These are phyloP conservation scores for Gryllus longicercus DNA, from an alignment of 2,888 invertebrate genomes.

Conservation along the genomic window DNA sequence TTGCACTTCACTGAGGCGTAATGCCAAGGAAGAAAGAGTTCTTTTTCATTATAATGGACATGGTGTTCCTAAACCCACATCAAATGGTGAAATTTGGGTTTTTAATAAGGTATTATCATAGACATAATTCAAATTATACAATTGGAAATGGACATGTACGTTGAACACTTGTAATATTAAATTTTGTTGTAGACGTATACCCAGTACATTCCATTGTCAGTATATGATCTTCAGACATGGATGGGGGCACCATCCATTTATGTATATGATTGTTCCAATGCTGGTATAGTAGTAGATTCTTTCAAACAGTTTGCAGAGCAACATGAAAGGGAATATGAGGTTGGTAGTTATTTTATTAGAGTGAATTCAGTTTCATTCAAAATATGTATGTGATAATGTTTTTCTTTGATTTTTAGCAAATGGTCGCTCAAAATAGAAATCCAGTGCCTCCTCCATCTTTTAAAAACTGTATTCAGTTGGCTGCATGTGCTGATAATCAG, in stretches of 20 bases:
- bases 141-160: neutral
- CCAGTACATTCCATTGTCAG: constrained; percentile 97
- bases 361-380: neutral
- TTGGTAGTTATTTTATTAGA: constrained; percentile 41
- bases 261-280: constrained; percentile 98
- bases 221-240: constrained; percentile 98
- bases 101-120: constrained; percentile 78
- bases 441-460: constrained; percentile 57
- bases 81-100: constrained; percentile 99
- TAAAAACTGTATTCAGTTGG: constrained; percentile 92
- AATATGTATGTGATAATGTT: constrained; percentile 1
- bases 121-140: neutral
- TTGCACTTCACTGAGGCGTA: constrained; percentile 87
- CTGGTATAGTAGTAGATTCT: constrained; percentile 91
- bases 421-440: constrained; percentile 42
- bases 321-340: constrained; percentile 78
- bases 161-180: too few species aligned
- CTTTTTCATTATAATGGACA: constrained; percentile 99
- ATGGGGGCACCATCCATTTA: constrained; percentile 99
- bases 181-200: constrained; percentile 76
- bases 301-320: constrained; percentile 87
- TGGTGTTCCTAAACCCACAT: constrained; percentile 96
- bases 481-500: constrained; percentile 91
- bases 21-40: constrained; percentile 97
- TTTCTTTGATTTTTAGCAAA: constrained; percentile 32